These are phyloP conservation scores for Aphidius colemani DNA, from an alignment of 2,888 invertebrate genomes.

Conservation along the genomic window DNA sequence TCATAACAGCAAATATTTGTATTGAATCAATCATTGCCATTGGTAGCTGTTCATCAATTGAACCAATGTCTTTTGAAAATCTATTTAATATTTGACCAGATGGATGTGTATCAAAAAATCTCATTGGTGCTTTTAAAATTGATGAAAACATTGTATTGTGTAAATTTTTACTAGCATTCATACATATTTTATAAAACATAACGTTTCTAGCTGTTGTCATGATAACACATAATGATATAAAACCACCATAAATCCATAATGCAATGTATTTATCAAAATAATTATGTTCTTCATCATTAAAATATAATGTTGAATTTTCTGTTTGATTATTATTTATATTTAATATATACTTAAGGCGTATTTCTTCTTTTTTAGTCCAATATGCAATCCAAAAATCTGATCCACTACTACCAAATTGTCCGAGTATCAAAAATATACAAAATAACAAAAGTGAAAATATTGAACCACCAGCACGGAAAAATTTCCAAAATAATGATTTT, in stretches of 20 bases:
- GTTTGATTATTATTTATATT: neutral
- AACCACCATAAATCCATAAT: slow-evolving; percentile 64
- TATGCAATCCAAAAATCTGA: slow-evolving; percentile 78
- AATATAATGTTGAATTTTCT: neutral
- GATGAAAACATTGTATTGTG: slow-evolving; percentile 81
- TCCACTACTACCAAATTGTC: slow-evolving; percentile 73
- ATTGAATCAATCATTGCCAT: slow-evolving; percentile 69
- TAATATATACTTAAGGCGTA: slow-evolving; percentile 28
- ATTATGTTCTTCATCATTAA: neutral
- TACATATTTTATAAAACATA: slow-evolving; percentile 74
- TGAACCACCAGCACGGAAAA: slow-evolving; percentile 73
- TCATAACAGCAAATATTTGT: slow-evolving; percentile 71
- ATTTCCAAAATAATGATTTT: slow-evolving; percentile 69
- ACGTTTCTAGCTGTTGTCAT: slow-evolving; percentile 71
- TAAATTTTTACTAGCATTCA: slow-evolving; percentile 74
- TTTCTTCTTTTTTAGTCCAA: slow-evolving; percentile 66
- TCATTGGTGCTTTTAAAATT: slow-evolving; percentile 75
- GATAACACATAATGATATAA: slow-evolving; percentile 66
- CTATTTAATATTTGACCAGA: slow-evolving; percentile 81
- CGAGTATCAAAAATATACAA: slow-evolving; percentile 65
- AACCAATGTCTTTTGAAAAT: slow-evolving; percentile 84
- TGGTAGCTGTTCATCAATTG: slow-evolving; percentile 76
- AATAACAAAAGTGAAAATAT: slow-evolving; percentile 64
- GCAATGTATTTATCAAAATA: slow-evolving; percentile 41
- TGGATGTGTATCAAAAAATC: slow-evolving; percentile 84